Base-by-base conservation (phyloP, 2,888 invertebrate genomes). In the Furcula furcula region DNA sequence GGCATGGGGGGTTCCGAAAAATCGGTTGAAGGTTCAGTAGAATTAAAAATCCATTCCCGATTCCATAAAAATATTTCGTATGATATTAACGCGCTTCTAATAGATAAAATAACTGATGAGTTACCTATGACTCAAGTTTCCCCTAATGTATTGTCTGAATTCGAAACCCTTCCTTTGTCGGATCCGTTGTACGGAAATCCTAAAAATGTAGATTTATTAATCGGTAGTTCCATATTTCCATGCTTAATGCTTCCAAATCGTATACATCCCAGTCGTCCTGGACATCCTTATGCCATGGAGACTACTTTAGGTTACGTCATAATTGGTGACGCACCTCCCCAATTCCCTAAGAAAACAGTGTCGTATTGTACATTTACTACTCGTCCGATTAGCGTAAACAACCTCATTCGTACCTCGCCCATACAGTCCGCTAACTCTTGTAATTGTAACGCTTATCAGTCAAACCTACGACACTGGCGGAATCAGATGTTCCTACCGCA, bases 1-100 rank as follows among this genome's bases (percentile, higher is more conserved):
- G 47, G 47, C 18, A 30, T 47, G 20, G 47, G 43, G 7, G 43
- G 34, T 12, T 3, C 29, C n/a, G 31, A 14, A 10, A 37, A 43
- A 11, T 3, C 26, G 16, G 10, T 36, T 14, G 18, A 37, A 3
- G 35, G 32, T 7, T 25, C 30, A 1, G 26, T 15, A 7, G 20
- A 29, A 10, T 16, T 40, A 4, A 26, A 21, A 7, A 15, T 48
- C 14, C 16, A 15, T 27, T 46, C 46, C 0, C 33, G 36, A 7
- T 39, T 29, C 10, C 23, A 46, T 42, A 0, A n/a, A 16, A 29
- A 33, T n/a, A 22, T 34, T 27, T 27, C 26, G 6, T 48, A 27
- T 21, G 13, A 31, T 29, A 34, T 48, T 15, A 13, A 30, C 4
- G 7, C 39, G 21, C 23, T 44, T 3, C 30, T 48, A 7, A 36